These are phyloP conservation scores for Mormyrus hasselquistii DNA, from an alignment of 2,797 vertebrate genomes.

Conservation along the genomic window DNA sequence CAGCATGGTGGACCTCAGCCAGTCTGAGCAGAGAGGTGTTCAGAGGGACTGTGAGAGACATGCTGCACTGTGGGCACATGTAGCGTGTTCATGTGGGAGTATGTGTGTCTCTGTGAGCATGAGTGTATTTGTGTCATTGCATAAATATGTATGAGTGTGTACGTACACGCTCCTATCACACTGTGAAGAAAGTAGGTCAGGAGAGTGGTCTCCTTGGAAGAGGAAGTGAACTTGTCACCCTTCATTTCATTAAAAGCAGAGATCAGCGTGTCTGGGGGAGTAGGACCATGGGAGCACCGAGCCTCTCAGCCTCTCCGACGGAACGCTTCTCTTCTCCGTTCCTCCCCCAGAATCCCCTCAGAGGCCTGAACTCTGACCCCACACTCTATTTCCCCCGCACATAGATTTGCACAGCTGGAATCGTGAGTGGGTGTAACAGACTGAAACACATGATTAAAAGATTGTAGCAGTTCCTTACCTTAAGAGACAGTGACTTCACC, in stretches of 20 bases:
- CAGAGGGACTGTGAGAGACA: neutral
- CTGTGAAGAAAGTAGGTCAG: conserved; percentile 38
- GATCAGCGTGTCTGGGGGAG: neutral
- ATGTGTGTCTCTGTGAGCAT: neutral
- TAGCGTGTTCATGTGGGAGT: conserved; percentile 6
- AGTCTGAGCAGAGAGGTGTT: neutral
- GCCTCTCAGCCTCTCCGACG: neutral
- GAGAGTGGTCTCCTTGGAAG: conserved; percentile 28
- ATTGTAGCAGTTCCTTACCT: neutral
- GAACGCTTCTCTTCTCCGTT: neutral
- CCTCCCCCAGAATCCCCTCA: neutral
- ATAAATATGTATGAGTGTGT: conserved; percentile 10
- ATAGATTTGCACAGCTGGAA: neutral
- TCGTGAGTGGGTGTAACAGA: neutral
- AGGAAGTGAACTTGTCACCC: conserved; percentile 38
- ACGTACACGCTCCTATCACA: conserved; percentile 25
- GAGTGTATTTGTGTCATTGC: neutral
- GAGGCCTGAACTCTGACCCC: neutral
- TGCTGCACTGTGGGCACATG: neutral
- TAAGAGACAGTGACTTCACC: neutral
- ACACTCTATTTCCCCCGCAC: neutral
- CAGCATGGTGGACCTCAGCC: neutral
- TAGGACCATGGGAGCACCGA: neutral
- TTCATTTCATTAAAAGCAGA: conserved; percentile 31
- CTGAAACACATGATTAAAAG: neutral